Evolutionary conservation across 1,140 invertebrate genomes (phyloP).

Genomic region (Papilio xuthus): DNA sequence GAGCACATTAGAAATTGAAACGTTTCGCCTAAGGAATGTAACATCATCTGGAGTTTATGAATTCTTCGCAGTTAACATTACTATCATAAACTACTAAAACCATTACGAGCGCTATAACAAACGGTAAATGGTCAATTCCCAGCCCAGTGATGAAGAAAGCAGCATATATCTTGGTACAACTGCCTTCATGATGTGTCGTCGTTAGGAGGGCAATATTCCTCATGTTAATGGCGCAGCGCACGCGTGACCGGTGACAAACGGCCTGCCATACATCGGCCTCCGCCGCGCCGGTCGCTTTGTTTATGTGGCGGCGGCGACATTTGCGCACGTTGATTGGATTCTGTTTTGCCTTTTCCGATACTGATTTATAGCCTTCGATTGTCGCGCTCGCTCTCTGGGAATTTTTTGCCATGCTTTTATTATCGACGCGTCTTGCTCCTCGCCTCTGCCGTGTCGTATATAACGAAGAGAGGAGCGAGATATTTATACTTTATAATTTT

Average conservation of each 20-base stretch:
- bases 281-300: constrained; percentile 18
- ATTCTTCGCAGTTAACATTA: background rate
- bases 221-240: constrained; percentile 15
- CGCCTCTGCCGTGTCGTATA: background rate
- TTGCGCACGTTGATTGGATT: constrained; percentile 26
- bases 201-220: constrained; percentile 16
- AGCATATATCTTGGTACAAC: background rate
- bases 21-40: background rate
- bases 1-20: background rate
- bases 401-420: background rate
- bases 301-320: constrained; percentile 6
- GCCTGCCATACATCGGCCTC: background rate
- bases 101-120: constrained; percentile 17
- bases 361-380: constrained; percentile 18
- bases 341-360: constrained; percentile 19
- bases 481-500: too few species aligned
- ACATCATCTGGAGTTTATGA: background rate
- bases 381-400: background rate
- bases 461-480: background rate
- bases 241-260: constrained; percentile 26
- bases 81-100: background rate
- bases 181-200: constrained; percentile 28
- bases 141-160: constrained; percentile 23
- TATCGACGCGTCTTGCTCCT: background rate
- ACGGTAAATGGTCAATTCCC: constrained; percentile 30